A percentile compares a stretch with the other conserved stretches of the same genome.
phyloP scores from a whole-genome alignment of 2,113 vertebrate species.

The Mus spicilegus region DNA sequence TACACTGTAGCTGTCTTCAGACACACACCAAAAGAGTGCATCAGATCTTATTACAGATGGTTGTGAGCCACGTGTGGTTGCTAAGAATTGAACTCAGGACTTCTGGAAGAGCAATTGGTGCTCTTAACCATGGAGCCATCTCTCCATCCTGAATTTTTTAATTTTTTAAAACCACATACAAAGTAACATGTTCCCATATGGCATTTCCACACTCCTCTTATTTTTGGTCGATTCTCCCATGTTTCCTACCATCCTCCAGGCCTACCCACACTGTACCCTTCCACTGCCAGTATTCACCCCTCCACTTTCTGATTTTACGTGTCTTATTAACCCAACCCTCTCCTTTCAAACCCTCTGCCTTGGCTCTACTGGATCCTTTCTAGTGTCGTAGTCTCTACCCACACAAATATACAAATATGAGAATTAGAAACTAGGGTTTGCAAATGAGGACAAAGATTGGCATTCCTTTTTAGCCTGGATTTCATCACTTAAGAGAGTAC shows the following conservation, averaged over 20 bases:
- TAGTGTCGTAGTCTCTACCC: neutral
- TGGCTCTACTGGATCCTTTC: neutral
- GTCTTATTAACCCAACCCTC: neutral
- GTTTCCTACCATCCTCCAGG: neutral
- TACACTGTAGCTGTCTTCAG: no score
- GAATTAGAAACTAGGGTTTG: neutral
- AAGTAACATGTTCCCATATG: neutral
- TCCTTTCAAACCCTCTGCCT: neutral
- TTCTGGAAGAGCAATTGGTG: no score
- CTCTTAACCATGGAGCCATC: no score
- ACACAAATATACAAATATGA: neutral
- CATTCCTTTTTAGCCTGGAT: neutral
- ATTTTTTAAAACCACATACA: neutral
- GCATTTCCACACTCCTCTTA: neutral
- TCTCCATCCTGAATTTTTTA: no score
- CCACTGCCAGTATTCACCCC: neutral
- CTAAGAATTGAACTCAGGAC: no score
- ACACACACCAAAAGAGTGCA: no score
- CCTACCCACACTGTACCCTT: neutral
- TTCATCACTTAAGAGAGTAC: neutral
- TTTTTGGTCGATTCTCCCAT: neutral
- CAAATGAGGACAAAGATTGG: neutral
- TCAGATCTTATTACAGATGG: no score
- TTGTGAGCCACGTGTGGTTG: no score
- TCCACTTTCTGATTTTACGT: neutral